A percentile compares a stretch with the other conserved stretches of the same genome.
Evolutionary conservation across 2,888 invertebrate genomes (phyloP).

Genomic region (Poecilus cupreus): DNA sequence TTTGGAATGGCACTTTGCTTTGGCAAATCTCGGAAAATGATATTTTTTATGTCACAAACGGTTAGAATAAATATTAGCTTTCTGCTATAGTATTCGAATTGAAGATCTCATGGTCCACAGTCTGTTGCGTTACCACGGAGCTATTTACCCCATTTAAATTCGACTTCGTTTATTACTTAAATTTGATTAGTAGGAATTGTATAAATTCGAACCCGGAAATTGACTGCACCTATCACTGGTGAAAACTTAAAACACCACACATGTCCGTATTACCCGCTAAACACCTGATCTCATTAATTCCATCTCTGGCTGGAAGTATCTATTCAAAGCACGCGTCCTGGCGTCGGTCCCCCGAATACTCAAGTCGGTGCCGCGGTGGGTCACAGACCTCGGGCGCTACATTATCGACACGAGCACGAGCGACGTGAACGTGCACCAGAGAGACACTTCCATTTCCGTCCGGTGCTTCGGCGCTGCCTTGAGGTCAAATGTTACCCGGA

Average conservation of each 20-base stretch:
- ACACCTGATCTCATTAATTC: not conserved
- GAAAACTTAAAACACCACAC: not conserved
- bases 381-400: constrained; percentile 8
- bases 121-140: no score
- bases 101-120: no score
- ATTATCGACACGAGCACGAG: not conserved
- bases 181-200: not conserved
- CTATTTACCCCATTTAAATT: no score
- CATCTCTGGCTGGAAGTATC: not conserved
- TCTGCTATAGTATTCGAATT: no score
- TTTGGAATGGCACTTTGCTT: no score
- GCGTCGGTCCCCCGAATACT: no score
- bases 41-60: no score
- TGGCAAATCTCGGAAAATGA: no score
- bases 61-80: no score
- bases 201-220: not conserved
- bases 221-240: not conserved
- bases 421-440: not conserved
- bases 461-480: not conserved
- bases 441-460: constrained; percentile 19
- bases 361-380: not conserved
- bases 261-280: not conserved
- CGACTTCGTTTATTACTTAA: not conserved
- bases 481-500: not conserved
- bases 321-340: not conserved